Base-by-base conservation (phyloP, 37 sponge, comb jelly and placozoan genomes). In the Diacarnus erythraeanus region DNA sequence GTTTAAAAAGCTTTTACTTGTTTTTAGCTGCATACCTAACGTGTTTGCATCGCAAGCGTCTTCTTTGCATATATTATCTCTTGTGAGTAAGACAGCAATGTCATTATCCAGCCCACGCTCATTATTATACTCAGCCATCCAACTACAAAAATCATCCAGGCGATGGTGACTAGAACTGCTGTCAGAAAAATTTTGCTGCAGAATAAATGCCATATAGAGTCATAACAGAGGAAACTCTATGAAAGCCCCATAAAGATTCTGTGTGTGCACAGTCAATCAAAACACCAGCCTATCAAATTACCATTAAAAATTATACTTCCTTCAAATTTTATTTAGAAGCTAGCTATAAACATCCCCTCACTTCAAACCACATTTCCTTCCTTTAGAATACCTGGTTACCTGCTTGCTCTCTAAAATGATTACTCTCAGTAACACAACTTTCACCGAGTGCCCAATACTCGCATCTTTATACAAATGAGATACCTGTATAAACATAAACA, bases 11-110 rank as follows among this genome's bases (percentile, higher is more conserved):
- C 17, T 54, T 17, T 54, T 59, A n/a, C 60, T 27, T 59, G 6
- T 27, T 27, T 59, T n/a, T 22, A 22, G 27, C 2, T 65, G 3
- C 76, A 59, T 3, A 84, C 90, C 83, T 36, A 84, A 43, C n/a
- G 47, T 64, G 22, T 73, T 75, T 42, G 85, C 79, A 42, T 27
- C 40, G 38, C 20, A 57, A 6, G 31, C 66, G 33, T 23, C 18
- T 31, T 37, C 65, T 25, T 78, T 72, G 51, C 90, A 89, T 33
- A 89, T 87, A 10, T 42, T 40, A 3, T 38, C 18, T 64, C 85
- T 72, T 30, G 90, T 89, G 25, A 89, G 6, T 15, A 89, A 44
- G 17, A 89, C 71, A 37, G 90, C 81, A 2, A 83, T 59, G 47
- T 89, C 90, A 30, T 78, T 74, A 57, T 79, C 59, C 10, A 60